Evolutionary conservation across 2,113 vertebrate species (phyloP).

Genomic region (Plecotus auritus): DNA sequence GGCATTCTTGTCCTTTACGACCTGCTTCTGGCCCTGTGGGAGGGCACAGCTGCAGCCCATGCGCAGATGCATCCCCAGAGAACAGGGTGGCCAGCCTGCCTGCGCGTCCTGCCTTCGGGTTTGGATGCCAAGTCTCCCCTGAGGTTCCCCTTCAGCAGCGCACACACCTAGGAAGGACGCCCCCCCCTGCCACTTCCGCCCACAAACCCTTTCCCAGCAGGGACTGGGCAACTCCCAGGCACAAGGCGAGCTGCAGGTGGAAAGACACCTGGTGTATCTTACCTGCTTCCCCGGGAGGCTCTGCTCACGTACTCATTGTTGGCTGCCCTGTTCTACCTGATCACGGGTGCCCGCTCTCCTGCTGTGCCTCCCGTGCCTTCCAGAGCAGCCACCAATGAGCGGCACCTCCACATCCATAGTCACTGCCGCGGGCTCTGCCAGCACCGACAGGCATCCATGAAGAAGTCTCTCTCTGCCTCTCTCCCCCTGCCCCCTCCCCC

Average conservation of each 20-base stretch:
- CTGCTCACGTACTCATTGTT: background rate
- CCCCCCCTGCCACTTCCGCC: background rate
- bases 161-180: background rate
- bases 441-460: background rate
- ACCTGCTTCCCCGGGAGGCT: background rate
- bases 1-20: background rate
- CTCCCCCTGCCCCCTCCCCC: too few species aligned
- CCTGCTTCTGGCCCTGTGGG: fast-evolving
- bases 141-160: background rate
- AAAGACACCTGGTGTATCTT: background rate
- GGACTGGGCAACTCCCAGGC: background rate
- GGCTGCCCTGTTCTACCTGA: background rate
- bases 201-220: background rate
- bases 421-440: background rate
- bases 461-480: too few species aligned
- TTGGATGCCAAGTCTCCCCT: background rate
- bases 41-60: background rate
- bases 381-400: fast-evolving
- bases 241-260: too few species aligned
- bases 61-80: background rate
- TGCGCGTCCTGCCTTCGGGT: fast-evolving
- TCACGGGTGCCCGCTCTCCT: background rate
- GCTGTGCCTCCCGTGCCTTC: too few species aligned
- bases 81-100: background rate
- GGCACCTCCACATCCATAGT: fast-evolving